Conservation (phyloP, 2,113 vertebrate genomes). For the Tupaia chinensis region DNA sequence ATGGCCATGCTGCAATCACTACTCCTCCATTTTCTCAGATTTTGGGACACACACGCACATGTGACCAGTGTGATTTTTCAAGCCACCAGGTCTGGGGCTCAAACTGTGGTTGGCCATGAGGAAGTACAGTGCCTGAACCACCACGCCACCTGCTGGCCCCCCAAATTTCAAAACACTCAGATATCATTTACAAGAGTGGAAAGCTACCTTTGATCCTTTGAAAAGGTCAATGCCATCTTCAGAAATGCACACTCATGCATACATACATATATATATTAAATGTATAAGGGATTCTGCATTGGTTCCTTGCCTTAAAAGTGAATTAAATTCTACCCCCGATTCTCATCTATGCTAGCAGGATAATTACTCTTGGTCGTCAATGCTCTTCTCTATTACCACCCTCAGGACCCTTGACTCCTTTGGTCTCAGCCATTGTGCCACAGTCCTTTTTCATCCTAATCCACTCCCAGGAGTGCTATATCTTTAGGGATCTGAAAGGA, state of each 20-base stretch:
- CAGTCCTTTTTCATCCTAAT: neutral
- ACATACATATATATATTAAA: neutral
- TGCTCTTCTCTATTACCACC: neutral
- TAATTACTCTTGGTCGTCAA: neutral
- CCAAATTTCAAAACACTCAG: neutral
- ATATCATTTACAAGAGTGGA: neutral
- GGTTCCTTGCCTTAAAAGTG: constrained; percentile 31
- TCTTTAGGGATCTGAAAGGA: neutral
- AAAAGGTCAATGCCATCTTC: neutral
- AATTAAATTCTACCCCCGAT: neutral
- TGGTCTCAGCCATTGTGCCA: neutral
- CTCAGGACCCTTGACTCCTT: neutral
- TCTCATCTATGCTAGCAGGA: neutral
- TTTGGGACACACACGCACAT: too few species aligned
- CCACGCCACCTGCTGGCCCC: too few species aligned
- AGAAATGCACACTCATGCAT: neutral
- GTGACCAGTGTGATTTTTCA: too few species aligned
- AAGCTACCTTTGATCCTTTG: neutral
- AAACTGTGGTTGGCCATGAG: too few species aligned
- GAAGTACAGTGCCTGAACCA: too few species aligned
- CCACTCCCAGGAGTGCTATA: neutral
- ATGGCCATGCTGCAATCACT: too few species aligned
- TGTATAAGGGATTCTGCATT: neutral
- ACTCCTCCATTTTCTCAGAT: too few species aligned
- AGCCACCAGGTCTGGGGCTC: too few species aligned